Evolutionary conservation across 2,113 vertebrate species (phyloP).

Genomic region (Ptilorrhoa leucosticta): DNA sequence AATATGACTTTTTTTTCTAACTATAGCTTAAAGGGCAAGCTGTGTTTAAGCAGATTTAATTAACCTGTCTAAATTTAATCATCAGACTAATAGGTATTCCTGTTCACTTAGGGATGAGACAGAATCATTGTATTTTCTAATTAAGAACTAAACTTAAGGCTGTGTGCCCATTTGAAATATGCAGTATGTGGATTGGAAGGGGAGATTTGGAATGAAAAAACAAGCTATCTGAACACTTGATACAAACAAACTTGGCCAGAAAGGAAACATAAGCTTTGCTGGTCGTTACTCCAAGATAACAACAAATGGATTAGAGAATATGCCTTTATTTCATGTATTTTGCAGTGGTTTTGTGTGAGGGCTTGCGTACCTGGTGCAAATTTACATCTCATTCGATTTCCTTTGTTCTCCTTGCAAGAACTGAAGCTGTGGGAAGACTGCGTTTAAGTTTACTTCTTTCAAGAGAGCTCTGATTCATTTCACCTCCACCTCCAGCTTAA

Average conservation of each 20-base stretch:
- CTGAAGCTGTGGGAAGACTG: neutral
- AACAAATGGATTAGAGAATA: neutral
- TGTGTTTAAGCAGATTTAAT: constrained; percentile 16
- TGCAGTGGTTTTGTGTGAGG: neutral
- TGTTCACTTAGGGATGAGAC: neutral
- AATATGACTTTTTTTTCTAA: neutral
- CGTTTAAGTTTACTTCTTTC: neutral
- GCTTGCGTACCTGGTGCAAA: neutral
- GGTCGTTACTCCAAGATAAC: neutral
- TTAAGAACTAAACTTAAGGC: constrained; percentile 13
- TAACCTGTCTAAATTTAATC: constrained; percentile 22
- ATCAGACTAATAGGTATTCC: constrained; percentile 1
- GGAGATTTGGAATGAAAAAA: neutral
- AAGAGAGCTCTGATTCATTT: neutral
- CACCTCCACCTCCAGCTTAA: neutral
- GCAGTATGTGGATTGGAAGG: neutral
- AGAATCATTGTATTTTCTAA: constrained; percentile 16
- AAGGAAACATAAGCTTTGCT: neutral
- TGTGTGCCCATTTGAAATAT: neutral
- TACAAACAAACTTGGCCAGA: neutral
- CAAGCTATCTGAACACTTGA: neutral
- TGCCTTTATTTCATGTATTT: neutral
- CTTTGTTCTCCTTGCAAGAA: neutral
- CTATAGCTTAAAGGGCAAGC: neutral
- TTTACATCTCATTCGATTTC: neutral